A percentile compares a stretch with the other conserved stretches of the same genome.
These are phyloP conservation scores for Drymonia ruficornis DNA, from an alignment of 2,888 invertebrate species.

Conservation along the genomic window DNA sequence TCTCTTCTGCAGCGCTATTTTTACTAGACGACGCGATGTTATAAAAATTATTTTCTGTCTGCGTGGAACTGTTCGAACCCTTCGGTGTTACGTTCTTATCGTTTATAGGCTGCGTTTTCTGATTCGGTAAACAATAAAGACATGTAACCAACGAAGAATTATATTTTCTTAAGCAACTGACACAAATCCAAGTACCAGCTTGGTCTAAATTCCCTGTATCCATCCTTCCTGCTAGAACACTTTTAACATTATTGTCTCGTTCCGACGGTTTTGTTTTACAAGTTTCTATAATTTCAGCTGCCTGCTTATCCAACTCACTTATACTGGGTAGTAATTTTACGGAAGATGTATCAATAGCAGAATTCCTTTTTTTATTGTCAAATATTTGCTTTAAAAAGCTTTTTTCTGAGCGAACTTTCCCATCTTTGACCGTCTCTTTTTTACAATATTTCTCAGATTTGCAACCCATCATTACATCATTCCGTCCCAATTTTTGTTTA, in stretches of 20 bases:
- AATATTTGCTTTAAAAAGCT: constrained; percentile 82
- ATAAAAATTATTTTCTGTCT: constrained; percentile 45
- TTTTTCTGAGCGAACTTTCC: constrained; percentile 76
- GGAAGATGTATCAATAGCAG: constrained; percentile 61
- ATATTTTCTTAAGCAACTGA: constrained; percentile 68
- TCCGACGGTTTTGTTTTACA: constrained; percentile 57
- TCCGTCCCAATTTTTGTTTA: constrained; percentile 24
- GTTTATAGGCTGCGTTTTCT: constrained; percentile 24
- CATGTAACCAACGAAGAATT: constrained; percentile 61
- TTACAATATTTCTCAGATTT: constrained; percentile 61
- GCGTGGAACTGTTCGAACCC: constrained; percentile 50
- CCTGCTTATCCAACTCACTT: constrained; percentile 92
- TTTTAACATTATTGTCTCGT: constrained; percentile 38
- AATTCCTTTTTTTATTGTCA: constrained; percentile 72
- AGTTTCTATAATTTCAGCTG: constrained; percentile 89
- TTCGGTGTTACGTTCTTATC: constrained; percentile 23
- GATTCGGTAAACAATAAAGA: constrained; percentile 52
- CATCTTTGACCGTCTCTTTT: constrained; percentile 55
- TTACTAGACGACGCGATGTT: constrained; percentile 24
- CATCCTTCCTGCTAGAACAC: constrained; percentile 11
- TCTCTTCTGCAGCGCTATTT: constrained; percentile 63
- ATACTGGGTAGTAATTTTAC: constrained; percentile 89
- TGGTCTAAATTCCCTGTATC: constrained; percentile 26
- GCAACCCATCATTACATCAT: constrained; percentile 39
- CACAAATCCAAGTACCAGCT: constrained; percentile 64